Percentiles rank a stretch among this genome's conserved stretches.
Conservation (phyloP, 1,140 invertebrate genomes). For the Drosophila albomicans region DNA sequence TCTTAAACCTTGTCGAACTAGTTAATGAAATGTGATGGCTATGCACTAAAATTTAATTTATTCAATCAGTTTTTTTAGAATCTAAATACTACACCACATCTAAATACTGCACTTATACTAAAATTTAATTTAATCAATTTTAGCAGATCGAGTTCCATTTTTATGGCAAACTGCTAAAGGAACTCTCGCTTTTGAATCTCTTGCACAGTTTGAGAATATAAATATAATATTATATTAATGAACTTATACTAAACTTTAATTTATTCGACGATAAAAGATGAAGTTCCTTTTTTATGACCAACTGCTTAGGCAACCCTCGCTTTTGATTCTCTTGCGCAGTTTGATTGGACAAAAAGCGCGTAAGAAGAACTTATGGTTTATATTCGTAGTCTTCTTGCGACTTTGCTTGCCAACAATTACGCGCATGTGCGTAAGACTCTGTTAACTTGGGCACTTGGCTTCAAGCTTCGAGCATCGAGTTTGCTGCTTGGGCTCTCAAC, state of each 20-base stretch:
- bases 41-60: too few species aligned
- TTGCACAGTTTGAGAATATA: too few species aligned
- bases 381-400: conserved; percentile 3
- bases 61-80: too few species aligned
- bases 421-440: conserved; percentile 78
- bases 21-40: background rate
- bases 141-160: too few species aligned
- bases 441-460: conserved; percentile 39
- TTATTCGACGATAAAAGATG: too few species aligned
- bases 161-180: too few species aligned
- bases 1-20: background rate
- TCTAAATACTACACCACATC: too few species aligned
- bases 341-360: conserved; percentile 40
- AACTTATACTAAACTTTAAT: too few species aligned
- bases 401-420: conserved; percentile 64
- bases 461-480: conserved; percentile 18
- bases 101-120: background rate
- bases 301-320: conserved; percentile 25
- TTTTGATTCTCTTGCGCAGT: conserved; percentile 19
- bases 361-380: conserved; percentile 47
- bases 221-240: too few species aligned
- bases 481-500: conserved; percentile 42
- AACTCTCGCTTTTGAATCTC: too few species aligned
- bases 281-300: background rate
- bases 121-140: background rate